Base-by-base conservation (phyloP, 2,113 vertebrate species). In the Theristicus caerulescens region DNA sequence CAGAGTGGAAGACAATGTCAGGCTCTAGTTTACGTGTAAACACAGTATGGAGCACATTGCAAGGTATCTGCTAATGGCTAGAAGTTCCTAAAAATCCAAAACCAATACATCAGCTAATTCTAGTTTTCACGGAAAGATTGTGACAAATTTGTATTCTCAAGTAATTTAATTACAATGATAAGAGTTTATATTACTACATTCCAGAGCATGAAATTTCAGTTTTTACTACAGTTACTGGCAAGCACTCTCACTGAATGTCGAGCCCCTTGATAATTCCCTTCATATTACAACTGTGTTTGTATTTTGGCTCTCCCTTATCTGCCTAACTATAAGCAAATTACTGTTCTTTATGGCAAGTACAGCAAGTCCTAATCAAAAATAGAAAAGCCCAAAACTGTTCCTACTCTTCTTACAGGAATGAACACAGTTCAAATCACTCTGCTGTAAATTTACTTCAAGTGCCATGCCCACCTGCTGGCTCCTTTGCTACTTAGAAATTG, bases 231-330 rank as follows among this genome's bases (percentile, higher is more conserved):
- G 16, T 61, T 84, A 29, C 36, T 87, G 88, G 81, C 77, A 95
- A 94, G 65, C 5, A 54, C 52, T 32, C 47, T 90, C 36, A 40
- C 9, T 84, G 47, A 36, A 78, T 52, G 9, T 36, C 17, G 6
- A 92, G 21, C 25, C 54, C 36, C 69, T 87, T 38, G 65, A 16
- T 77, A 81, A 84, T 82, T 91, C 74, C 49, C 44, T 67, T 91
- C 70, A 16, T 20, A 70, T 52, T 72, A 93, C 36, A 79, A 69
- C 57, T 51, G 15, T 11, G 40, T 82, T 82, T 72, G 40, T 64
- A 57, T 84, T 86, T 54, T 79, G 65, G 72, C 70, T 90, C 61
- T 89, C 66, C 65, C 44, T 81, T 84, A 80, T 76, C 70, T 69
- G 69, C 13, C 19, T 4, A 7, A 88, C 6, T 29, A 36, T n/a